These are phyloP conservation scores for Sialis lutaria DNA, from an alignment of 2,888 invertebrate species.

Conservation along the genomic window DNA sequence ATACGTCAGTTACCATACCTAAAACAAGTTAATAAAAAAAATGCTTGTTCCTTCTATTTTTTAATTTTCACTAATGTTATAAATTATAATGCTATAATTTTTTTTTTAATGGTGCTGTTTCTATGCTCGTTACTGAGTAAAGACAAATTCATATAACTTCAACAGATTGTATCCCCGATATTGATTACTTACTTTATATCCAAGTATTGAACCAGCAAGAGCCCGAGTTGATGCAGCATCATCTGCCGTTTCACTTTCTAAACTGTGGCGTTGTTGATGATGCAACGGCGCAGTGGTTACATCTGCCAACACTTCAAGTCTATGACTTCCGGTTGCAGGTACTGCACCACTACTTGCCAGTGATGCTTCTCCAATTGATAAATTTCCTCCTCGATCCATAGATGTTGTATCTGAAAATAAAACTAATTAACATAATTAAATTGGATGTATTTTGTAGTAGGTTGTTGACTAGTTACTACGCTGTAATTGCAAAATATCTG, in stretches of 20 bases:
- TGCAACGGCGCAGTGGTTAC: constrained; percentile 5
- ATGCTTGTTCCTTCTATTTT: no score
- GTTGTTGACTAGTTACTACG: neutral
- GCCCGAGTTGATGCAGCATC: constrained; percentile 56
- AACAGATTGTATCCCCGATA: neutral
- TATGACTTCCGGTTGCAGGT: constrained; percentile 22
- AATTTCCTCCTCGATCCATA: constrained; percentile 37
- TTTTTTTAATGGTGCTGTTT: neutral
- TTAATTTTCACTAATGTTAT: no score
- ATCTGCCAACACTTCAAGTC: constrained; percentile 45
- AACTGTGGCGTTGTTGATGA: constrained; percentile 35
- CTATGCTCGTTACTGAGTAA: no score
- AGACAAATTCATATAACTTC: neutral
- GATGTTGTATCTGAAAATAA: constrained; percentile 22
- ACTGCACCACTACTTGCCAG: constrained; percentile 51
- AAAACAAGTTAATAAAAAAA: no score
- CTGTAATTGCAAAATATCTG: no score
- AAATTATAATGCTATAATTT: neutral
- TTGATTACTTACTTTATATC: constrained; percentile 34
- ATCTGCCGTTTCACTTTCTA: constrained; percentile 47
- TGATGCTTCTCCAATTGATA: constrained; percentile 42
- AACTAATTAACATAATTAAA: neutral
- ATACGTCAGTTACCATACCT: no score
- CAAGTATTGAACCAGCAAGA: constrained; percentile 57
- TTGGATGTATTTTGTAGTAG: neutral